These are phyloP conservation scores for Salarias fasciatus DNA, from an alignment of 2,797 vertebrate genomes.

Conservation along the genomic window DNA sequence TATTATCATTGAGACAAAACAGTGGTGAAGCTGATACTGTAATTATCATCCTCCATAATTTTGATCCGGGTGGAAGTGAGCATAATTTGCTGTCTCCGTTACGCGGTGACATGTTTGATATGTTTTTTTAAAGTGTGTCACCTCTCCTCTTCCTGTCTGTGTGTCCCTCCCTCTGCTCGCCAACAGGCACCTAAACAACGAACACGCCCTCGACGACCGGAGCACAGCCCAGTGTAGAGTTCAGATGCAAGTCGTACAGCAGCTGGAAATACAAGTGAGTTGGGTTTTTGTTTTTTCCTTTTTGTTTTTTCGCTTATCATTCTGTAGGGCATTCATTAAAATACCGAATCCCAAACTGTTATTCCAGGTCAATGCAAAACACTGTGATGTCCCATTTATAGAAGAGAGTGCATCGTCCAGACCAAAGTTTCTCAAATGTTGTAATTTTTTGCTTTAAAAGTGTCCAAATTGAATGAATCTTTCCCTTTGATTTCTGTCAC, in stretches of 20 bases:
- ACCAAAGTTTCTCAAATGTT: no score
- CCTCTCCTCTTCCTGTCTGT: background rate
- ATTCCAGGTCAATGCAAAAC: no score
- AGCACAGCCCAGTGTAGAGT: constrained; percentile 98
- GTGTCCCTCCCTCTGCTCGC: background rate
- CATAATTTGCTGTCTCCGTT: background rate
- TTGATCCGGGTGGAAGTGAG: constrained; percentile 26
- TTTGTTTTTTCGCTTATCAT: no score
- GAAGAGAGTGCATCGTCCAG: no score
- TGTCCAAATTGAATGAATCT: no score
- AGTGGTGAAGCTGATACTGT: constrained; percentile 63
- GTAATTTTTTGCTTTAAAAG: no score
- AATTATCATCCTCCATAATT: constrained; percentile 53
- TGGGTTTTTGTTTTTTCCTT: constrained; percentile 64
- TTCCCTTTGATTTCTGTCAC: no score
- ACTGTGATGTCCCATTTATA: no score
- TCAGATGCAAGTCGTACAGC: constrained; percentile 99
- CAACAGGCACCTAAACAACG: constrained; percentile 97
- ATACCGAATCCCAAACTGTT: no score
- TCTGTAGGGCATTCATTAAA: no score
- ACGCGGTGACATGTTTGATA: background rate
- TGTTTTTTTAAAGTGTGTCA: constrained; percentile 28
- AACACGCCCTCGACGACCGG: constrained; percentile 96
- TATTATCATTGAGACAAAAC: constrained; percentile 70
- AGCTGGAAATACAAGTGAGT: constrained; percentile 98